Conservation (phyloP, 2,888 invertebrate species). For the Sinotaia quadrata region DNA sequence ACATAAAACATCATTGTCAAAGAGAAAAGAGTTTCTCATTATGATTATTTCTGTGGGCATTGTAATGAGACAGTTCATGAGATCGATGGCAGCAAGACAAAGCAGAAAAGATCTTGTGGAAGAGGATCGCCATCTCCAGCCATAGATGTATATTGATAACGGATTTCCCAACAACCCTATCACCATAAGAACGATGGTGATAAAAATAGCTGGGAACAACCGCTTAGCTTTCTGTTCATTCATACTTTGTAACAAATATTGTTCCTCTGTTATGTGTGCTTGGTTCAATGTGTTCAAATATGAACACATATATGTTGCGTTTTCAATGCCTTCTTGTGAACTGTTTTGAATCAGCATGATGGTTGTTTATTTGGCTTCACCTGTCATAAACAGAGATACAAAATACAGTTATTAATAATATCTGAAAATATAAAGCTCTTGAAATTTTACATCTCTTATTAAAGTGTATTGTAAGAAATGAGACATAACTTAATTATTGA, state of each 20-base stretch:
- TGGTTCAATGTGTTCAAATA: not conserved
- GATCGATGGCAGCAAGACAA: conserved; percentile 35
- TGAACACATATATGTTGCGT: no score
- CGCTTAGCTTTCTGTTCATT: conserved; percentile 33
- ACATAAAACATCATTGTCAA: conserved; percentile 39
- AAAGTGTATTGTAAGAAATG: no score
- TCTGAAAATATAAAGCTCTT: no score
- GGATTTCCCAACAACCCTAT: conserved; percentile 39
- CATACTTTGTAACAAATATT: conserved; percentile 17
- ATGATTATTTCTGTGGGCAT: conserved; percentile 43
- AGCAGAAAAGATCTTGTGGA: conserved; percentile 40
- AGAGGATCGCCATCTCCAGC: conserved; percentile 39
- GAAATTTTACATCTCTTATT: no score
- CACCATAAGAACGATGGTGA: conserved; percentile 35
- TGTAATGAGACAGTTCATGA: conserved; percentile 42
- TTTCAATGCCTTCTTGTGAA: no score
- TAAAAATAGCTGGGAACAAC: conserved; percentile 34
- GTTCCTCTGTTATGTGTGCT: conserved; percentile 1
- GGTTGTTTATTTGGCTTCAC: no score
- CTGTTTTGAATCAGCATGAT: no score
- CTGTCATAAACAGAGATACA: no score
- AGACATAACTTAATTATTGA: no score
- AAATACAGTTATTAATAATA: no score
- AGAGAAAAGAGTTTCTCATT: conserved; percentile 41
- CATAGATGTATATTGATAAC: conserved; percentile 41